Percentiles rank a stretch among this genome's conserved stretches.
Evolutionary conservation across 2,888 invertebrate genomes (phyloP).

Genomic region (Pseudanteris insignis): DNA sequence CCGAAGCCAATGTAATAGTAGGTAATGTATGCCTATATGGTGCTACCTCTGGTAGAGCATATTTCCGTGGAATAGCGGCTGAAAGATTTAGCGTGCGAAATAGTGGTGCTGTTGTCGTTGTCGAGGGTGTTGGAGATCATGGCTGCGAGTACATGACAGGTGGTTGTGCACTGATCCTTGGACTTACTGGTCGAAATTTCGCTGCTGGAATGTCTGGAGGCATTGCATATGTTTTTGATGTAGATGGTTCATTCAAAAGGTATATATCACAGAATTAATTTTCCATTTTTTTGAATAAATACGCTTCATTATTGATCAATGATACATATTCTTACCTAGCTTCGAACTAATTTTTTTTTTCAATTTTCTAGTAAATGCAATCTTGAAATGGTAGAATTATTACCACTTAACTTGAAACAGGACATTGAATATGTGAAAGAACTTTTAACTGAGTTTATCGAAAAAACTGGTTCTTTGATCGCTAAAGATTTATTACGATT

Average conservation of each 20-base stretch:
- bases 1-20: conserved; percentile 94
- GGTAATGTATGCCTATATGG: conserved; percentile 99
- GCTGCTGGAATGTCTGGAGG: conserved; percentile 99
- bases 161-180: conserved; percentile 88
- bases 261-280: too few species aligned
- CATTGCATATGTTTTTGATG: conserved; percentile 94
- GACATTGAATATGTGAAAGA: conserved; percentile 82
- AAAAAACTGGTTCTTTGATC: conserved; percentile 87
- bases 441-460: conserved; percentile 84
- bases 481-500: conserved; percentile 81
- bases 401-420: conserved; percentile 79
- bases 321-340: too few species aligned
- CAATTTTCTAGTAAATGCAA: conserved; percentile 93
- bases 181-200: conserved; percentile 96
- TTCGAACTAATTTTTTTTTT: too few species aligned
- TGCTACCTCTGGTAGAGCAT: conserved; percentile 92
- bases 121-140: conserved; percentile 98
- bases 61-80: conserved; percentile 95
- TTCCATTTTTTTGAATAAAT: too few species aligned
- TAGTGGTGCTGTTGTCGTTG: conserved; percentile 94
- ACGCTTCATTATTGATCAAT: too few species aligned
- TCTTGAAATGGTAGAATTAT: conserved; percentile 91
- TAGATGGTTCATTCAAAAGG: conserved; percentile 82
- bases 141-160: conserved; percentile 99
- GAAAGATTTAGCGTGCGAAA: conserved; percentile 99